Evolutionary conservation across 2,113 vertebrate genomes (phyloP), one percentile per base, ranked within the genome.

Genomic region (Eulemur macaco): DNA sequence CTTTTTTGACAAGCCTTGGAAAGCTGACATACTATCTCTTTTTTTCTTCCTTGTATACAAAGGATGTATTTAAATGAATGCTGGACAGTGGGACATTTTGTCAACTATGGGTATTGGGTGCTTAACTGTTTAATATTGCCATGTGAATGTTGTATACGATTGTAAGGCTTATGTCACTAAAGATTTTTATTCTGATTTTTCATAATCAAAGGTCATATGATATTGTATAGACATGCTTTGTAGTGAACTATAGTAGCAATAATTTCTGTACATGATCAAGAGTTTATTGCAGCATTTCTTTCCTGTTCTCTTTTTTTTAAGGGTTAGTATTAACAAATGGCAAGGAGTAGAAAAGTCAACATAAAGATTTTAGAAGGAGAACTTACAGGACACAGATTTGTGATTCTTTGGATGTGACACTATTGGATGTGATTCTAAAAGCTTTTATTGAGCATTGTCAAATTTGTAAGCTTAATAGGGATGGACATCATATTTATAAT

Each of bases 171-270:
- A 95, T 95, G 96, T 98, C 97, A 98, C 96, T 98, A 96, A 98
- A 98, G 96, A 98, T 93, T 98, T 98, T 96, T 98, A 96, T 98
- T 91, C 98, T 98, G 98, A 97, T 98, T 99, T 99, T 99, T 98
- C 98, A 98, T 99, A 98, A 98, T 98, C 98, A 98, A 98, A 98
- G 97, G 98, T 98, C 99, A 98, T 98, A 94, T 85, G 60, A 95
- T 98, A 98, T 93, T 98, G 98, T 98, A 98, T 98, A 98, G 96
- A 98, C 92, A 98, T 97, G 98, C 98, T 99, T 99, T 98, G 98
- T 99, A 98, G 98, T 99, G 98, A 98, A 98, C 96, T 98, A 98
- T 99, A 98, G 99, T 98, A 99, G 99, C 99, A 99, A 99, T 99
- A 99, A 99, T 99, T 98, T 98, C 99, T 99, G 98, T 98, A 98